Base-by-base conservation (phyloP, 2,113 vertebrate genomes). In the Equus quagga region DNA sequence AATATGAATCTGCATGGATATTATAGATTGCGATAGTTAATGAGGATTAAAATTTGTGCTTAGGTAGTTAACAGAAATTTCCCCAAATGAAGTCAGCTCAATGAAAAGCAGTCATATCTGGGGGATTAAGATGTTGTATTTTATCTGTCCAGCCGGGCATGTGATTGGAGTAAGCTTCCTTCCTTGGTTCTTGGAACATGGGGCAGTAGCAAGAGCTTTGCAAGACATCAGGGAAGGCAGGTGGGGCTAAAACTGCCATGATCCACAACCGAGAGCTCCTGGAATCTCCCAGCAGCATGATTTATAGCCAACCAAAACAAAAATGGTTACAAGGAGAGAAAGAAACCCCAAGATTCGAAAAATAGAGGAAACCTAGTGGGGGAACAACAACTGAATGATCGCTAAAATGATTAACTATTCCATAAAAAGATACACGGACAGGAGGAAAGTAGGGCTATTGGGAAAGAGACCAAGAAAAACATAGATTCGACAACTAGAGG, bases 21-120 rank as follows among this genome's bases (percentile, higher is more conserved):
- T 92, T 91, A 87, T 44, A 91, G 92, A 64, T 41, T 69, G 56
- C 92, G 89, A 84, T 90, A 92, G 49, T 95, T 91, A 94, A 93
- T 88, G 72, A 93, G 62, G 72, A 91, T 94, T 93, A 86, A 94
- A 93, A 95, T 82, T 91, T 14, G 8, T 83, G 21, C 79, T 86
- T 87, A 82, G 19, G 69, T 92, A 79, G 41, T 72, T 95, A 97
- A 85, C 49, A 95, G 90, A 94, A 92, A 96, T 91, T 83, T 94
- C 69, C 41, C 46, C 31, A n/a, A 46, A 33, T 81, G 73, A 96
- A 83, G 56, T 70, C 73, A 94, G 7, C 33, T 95, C 70, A 93
- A 2, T 70, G 51, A 94, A 93, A 92, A 90, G 10, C 9, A 96
- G 76, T 44, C 89, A 75, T 64, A 90, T 72, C 62, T 96, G 72